Percentiles rank a stretch among this genome's conserved stretches.
Conservation (phyloP, 1,140 invertebrate species). For the Ptiloglossa arizonensis region DNA sequence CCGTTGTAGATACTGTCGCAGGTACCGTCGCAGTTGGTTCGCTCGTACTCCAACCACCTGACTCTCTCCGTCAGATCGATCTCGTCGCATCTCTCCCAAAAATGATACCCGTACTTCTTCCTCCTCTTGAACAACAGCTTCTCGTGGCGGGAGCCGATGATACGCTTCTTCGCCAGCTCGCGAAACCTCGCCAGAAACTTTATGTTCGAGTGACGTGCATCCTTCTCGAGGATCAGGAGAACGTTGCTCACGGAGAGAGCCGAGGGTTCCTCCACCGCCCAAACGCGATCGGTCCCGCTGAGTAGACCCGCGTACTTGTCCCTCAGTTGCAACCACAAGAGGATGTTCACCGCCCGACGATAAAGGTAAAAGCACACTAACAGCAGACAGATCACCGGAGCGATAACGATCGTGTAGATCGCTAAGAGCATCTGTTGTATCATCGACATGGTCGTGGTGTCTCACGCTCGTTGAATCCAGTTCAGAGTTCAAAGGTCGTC, state of each 20-base stretch:
- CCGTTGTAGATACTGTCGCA: constrained; percentile 62
- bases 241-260: constrained; percentile 79
- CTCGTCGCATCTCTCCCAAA: constrained; percentile 76
- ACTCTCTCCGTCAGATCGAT: constrained; percentile 76
- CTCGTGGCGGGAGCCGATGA: constrained; percentile 56
- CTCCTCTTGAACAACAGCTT: constrained; percentile 80
- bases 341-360: constrained; percentile 39
- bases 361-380: constrained; percentile 23
- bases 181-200: constrained; percentile 62
- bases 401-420: constrained; percentile 15
- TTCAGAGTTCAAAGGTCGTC: not conserved
- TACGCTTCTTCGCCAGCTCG: constrained; percentile 57
- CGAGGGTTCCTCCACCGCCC: constrained; percentile 80
- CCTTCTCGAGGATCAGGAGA: constrained; percentile 77
- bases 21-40: constrained; percentile 61
- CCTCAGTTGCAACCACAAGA: constrained; percentile 50
- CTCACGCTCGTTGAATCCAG: not conserved
- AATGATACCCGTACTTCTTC: constrained; percentile 81
- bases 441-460: not conserved
- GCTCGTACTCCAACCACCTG: constrained; percentile 73
- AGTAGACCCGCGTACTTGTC: constrained; percentile 78
- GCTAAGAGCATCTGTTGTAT: constrained; percentile 6
- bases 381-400: constrained; percentile 26
- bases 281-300: constrained; percentile 81
- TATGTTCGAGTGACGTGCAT: constrained; percentile 46